Conservation (phyloP, 35 echinoderm and acorn worm genomes). For the Acanthaster planci region DNA sequence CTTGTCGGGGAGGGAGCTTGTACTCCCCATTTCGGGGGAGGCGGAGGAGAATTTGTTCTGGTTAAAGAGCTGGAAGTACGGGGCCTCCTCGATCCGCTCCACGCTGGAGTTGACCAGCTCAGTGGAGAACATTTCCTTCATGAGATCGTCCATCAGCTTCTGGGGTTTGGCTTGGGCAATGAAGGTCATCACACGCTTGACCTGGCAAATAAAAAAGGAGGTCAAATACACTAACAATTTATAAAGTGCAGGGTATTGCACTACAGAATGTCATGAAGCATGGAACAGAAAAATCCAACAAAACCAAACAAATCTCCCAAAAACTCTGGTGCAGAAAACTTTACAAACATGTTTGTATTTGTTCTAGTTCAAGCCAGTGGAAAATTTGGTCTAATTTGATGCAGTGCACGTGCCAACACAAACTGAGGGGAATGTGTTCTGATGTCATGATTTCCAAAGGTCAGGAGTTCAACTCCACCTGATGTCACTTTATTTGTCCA, state of each 20-base stretch:
- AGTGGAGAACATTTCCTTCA: constrained; percentile 88
- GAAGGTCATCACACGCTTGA: constrained; percentile 84
- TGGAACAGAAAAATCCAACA: not conserved
- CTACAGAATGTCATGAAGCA: not conserved
- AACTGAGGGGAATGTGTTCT: too few relatives aligned
- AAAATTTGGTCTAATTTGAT: too few relatives aligned
- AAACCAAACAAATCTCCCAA: too few relatives aligned
- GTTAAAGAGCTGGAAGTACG: constrained; percentile 81
- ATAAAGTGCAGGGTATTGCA: not conserved
- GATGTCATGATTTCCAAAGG: too few relatives aligned
- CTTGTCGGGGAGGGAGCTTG: constrained; percentile 76
- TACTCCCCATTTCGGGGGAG: constrained; percentile 76
- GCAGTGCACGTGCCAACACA: too few relatives aligned
- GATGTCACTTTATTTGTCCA: too few relatives aligned
- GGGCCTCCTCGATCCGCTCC: constrained; percentile 77
- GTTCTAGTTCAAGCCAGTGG: too few relatives aligned
- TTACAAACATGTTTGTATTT: too few relatives aligned
- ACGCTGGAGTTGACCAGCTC: constrained; percentile 85
- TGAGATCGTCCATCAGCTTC: constrained; percentile 84
- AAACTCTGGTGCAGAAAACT: too few relatives aligned
- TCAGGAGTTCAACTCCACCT: too few relatives aligned
- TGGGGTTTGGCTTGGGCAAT: constrained; percentile 87
- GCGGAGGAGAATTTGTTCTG: constrained; percentile 43
- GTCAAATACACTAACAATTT: too few relatives aligned
- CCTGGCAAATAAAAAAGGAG: constrained; percentile 18